These are phyloP conservation scores for Lepeophtheirus salmonis DNA, from an alignment of 1,140 invertebrate species.

Conservation along the genomic window DNA sequence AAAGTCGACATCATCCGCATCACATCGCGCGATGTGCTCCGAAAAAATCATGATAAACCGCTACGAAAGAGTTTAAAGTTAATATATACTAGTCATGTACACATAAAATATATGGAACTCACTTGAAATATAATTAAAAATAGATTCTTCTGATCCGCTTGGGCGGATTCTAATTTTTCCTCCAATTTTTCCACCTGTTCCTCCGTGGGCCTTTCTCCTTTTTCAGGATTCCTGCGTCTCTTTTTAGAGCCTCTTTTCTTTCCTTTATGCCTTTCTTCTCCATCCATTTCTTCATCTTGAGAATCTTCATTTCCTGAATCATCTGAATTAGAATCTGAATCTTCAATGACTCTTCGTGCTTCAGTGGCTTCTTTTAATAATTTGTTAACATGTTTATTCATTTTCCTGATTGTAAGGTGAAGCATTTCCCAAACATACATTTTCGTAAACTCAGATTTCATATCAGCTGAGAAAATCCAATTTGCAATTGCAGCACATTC, in stretches of 20 bases:
- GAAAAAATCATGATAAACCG: slow-evolving; percentile 95
- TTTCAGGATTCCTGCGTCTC: slow-evolving; percentile 9
- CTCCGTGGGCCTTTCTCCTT: slow-evolving; percentile 29
- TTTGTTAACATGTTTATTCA: slow-evolving; percentile 82
- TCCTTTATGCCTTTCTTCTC: slow-evolving; percentile 22
- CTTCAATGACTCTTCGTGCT: slow-evolving; percentile 54
- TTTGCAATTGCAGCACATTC: slow-evolving; percentile 91
- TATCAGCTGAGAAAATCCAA: slow-evolving; percentile 96
- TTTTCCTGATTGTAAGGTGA: slow-evolving; percentile 85
- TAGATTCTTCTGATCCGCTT: slow-evolving; percentile 87
- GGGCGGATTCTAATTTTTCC: slow-evolving; percentile 75
- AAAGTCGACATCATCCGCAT: slow-evolving; percentile 76
- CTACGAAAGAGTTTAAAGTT: slow-evolving; percentile 29
- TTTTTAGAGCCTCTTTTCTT: slow-evolving; percentile 33
- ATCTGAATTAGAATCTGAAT: slow-evolving; percentile 42
- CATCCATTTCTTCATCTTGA: slow-evolving; percentile 38
- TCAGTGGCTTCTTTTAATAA: slow-evolving; percentile 63
- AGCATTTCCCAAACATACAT: slow-evolving; percentile 94
- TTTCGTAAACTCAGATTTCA: slow-evolving; percentile 80
- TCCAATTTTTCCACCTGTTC: slow-evolving; percentile 73
- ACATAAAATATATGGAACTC: slow-evolving; percentile 10
- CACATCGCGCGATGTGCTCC: slow-evolving; percentile 79
- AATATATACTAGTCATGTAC: neutral
- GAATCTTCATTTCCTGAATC: slow-evolving; percentile 27
- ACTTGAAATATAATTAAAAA: slow-evolving; percentile 88